Conservation (phyloP, 23 tunicate genomes). For the Diplosoma virens region DNA sequence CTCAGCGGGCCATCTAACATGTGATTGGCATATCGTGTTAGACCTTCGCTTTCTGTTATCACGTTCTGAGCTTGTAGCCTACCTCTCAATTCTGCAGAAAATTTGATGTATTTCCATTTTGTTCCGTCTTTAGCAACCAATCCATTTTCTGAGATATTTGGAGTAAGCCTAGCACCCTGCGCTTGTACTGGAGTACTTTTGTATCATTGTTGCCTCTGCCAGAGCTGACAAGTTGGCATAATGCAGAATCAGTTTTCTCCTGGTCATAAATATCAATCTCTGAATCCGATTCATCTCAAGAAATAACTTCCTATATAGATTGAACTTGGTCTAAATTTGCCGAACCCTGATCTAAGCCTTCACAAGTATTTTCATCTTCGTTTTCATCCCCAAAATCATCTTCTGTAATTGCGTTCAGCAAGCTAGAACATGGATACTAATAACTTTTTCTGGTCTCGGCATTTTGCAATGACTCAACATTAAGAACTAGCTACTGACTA, state of each 20-base stretch:
- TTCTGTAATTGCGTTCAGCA: not conserved
- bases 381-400: not conserved
- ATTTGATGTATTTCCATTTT: not conserved
- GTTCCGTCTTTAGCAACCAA: slow-evolving; percentile 12
- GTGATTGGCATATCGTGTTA: no score
- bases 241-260: slow-evolving; percentile 29
- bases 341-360: not conserved
- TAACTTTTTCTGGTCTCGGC: not conserved
- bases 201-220: slow-evolving; percentile 7
- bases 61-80: slow-evolving; percentile 13
- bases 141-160: slow-evolving; percentile 11
- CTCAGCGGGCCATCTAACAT: no score
- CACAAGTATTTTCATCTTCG: not conserved
- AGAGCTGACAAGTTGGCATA: slow-evolving; percentile 15
- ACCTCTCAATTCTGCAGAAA: slow-evolving; percentile 1
- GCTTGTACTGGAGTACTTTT: slow-evolving; percentile 6
- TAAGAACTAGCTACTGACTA: slow-evolving; percentile 7
- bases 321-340: slow-evolving; percentile 21
- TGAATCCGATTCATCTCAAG: slow-evolving; percentile 27
- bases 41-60: slow-evolving; percentile 4
- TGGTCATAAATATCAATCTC: slow-evolving; percentile 17
- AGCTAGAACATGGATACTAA: not conserved
- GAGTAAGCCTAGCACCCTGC: not conserved
- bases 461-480: slow-evolving; percentile 4
- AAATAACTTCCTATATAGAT: slow-evolving; percentile 1